A percentile compares a stretch with the other conserved stretches of the same genome.
Evolutionary conservation across 92 coral and sea anemone species (phyloP).

Genomic region (Parazoanthus darwini): DNA sequence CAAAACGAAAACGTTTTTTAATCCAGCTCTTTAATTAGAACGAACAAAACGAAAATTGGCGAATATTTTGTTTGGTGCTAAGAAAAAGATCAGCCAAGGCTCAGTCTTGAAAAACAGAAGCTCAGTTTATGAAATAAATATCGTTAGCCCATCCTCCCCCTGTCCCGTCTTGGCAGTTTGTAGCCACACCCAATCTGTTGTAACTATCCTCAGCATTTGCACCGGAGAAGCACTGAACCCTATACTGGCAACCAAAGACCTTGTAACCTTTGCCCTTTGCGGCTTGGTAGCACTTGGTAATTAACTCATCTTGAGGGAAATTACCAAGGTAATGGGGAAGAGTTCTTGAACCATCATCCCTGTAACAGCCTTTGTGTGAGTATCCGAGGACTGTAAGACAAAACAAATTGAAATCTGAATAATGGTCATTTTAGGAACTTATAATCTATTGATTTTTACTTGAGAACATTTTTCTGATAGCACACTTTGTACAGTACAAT

Average conservation of each 20-base stretch:
- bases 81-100: too few relatives aligned
- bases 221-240: neutral
- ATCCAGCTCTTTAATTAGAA: too few relatives aligned
- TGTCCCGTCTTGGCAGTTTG: slow-evolving; percentile 5
- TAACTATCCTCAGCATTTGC: neutral
- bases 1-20: too few relatives aligned
- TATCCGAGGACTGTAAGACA: neutral
- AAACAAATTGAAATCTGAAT: neutral
- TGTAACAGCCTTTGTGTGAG: slow-evolving; percentile 16
- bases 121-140: neutral
- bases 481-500: too few relatives aligned
- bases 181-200: neutral
- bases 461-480: too few relatives aligned
- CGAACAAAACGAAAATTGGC: too few relatives aligned
- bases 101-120: too few relatives aligned
- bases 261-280: slow-evolving; percentile 2
- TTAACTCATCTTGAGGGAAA: neutral
- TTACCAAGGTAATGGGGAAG: neutral
- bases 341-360: neutral
- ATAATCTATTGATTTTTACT: too few relatives aligned
- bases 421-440: too few relatives aligned
- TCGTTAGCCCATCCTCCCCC: slow-evolving; percentile 1
- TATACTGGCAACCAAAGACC: slow-evolving; percentile 7
- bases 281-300: slow-evolving; percentile 2
- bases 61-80: too few relatives aligned